Base-by-base conservation (phyloP, 2,113 vertebrate genomes). In the Psittacula cyanocephala region DNA sequence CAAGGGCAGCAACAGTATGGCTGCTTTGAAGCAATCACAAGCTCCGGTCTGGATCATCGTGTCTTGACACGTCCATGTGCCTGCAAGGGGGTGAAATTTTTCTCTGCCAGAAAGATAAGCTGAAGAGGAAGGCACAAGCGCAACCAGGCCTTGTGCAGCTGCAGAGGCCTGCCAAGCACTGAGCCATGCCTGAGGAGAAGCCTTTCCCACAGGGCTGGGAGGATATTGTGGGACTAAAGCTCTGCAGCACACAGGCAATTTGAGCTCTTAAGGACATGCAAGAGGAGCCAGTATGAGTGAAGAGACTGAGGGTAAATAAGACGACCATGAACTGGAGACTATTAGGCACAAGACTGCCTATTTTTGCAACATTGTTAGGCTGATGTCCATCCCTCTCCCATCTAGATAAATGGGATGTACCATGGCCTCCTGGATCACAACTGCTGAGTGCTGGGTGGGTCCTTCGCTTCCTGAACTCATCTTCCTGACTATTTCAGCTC, bases 91-190 rank as follows among this genome's bases (percentile, higher is more conserved):
- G 8, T 28, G 69, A 47, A 50, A 65, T 23, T n/a, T 50, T 72
- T 81, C 25, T 29, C 33, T 84, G 19, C 13, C 17, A 44, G 43
- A 57, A 84, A 29, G 29, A 19, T 9, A 4, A 87, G 53, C 22
- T 74, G 47, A 83, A 62, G 43, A 71, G 25, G 18, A 69, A 74
- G 64, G 69, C 11, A 8, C 11, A 77, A 87, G n/a, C 0, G 2
- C 39, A 60, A 8, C 5, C 13, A n/a, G 49, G 22, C 35, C 64
- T 55, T 0, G 0, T 19, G 39, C 15, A 39, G 24, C 37, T 71
- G 33, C 63, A 46, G 59, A 18, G 37, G 28, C 14, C 55, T 46
- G 29, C 25, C 0, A 1, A 63, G 29, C 46, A 6, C n/a, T 71
- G 13, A 39, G 23, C 50, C 57, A 3, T 37, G 37, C 22, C 44